Percentiles rank a stretch among this genome's conserved stretches.
phyloP scores from a whole-genome alignment of 1,140 invertebrate species.

The Lepidurus arcticus region DNA sequence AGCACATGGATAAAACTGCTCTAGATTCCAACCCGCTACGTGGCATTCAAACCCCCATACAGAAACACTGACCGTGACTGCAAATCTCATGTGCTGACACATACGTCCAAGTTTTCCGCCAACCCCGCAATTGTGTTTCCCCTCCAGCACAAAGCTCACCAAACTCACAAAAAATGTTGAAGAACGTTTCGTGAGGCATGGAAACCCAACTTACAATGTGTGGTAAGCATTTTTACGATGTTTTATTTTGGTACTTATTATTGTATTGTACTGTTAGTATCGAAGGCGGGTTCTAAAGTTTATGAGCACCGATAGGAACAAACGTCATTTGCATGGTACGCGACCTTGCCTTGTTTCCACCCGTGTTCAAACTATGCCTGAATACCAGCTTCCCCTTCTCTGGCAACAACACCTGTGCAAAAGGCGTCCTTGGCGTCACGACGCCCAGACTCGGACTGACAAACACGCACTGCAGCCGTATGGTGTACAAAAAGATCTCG shows the following conservation, averaged over 20 bases:
- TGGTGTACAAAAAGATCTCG: not conserved
- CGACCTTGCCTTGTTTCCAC: not conserved
- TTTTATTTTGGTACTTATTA: too few relatives aligned
- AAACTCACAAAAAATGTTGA: too few relatives aligned
- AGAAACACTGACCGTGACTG: too few relatives aligned
- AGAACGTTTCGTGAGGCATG: too few relatives aligned
- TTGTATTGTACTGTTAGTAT: too few relatives aligned
- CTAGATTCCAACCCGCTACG: not conserved
- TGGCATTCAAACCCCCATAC: not conserved
- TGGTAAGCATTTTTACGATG: too few relatives aligned
- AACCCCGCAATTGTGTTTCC: too few relatives aligned
- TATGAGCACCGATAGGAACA: not conserved
- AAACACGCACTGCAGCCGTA: not conserved
- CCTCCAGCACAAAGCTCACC: too few relatives aligned
- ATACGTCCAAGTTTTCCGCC: too few relatives aligned
- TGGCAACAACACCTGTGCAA: slow-evolving; percentile 7
- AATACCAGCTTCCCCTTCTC: not conserved
- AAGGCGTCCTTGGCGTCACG: slow-evolving; percentile 16
- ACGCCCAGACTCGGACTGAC: not conserved
- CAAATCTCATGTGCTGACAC: too few relatives aligned
- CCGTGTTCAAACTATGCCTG: not conserved
- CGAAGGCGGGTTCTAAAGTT: not conserved
- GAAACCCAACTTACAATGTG: too few relatives aligned
- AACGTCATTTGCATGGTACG: not conserved
- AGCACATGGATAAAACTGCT: not conserved